phyloP scores from a whole-genome alignment of 2,113 vertebrate species.

The Carettochelys insculpta region DNA sequence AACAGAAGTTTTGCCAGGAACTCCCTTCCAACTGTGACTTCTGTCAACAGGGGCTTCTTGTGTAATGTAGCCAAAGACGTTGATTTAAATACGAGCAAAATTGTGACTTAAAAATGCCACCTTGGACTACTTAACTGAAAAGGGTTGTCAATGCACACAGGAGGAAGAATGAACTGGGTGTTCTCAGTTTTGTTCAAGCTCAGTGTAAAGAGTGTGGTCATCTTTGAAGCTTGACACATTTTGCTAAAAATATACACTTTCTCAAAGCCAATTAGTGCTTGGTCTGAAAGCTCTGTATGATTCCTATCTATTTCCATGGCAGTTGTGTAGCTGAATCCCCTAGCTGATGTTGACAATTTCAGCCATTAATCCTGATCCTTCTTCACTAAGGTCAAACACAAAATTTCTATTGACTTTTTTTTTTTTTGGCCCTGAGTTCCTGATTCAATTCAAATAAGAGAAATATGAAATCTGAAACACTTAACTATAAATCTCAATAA shows the following conservation, averaged over 20 bases:
- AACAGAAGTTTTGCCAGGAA: no score
- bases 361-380: background rate
- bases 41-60: no score
- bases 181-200: background rate
- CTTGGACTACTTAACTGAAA: background rate
- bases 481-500: background rate
- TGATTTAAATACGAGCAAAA: background rate
- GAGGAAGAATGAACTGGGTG: conserved; percentile 50
- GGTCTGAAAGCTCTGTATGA: background rate
- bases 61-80: no score
- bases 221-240: background rate
- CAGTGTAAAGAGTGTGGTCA: background rate
- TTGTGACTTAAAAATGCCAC: background rate
- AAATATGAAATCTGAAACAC: background rate
- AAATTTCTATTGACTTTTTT: background rate
- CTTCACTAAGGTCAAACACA: background rate
- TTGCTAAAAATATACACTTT: background rate
- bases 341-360: background rate
- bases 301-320: background rate
- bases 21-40: no score
- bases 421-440: background rate
- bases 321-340: background rate
- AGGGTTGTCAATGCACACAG: conserved; percentile 41
- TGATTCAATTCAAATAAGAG: background rate
- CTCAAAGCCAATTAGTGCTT: background rate